Percentiles rank a stretch among this genome's conserved stretches.
phyloP scores from a whole-genome alignment of 2,888 invertebrate species.

The Microdon myrmicae region DNA sequence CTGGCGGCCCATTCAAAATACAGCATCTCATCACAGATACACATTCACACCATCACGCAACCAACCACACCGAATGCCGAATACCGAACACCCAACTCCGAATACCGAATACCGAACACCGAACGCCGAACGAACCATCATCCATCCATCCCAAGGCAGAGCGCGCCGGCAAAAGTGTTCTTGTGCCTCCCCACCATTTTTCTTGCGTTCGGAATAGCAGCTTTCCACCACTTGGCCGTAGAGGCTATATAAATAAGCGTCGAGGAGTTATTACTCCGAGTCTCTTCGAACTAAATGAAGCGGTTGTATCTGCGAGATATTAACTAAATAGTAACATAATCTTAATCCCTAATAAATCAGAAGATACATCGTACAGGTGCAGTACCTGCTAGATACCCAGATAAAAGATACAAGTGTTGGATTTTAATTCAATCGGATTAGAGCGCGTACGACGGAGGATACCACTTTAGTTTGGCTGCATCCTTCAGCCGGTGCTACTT shows the following conservation, averaged over 20 bases:
- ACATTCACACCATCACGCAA: conserved; percentile 16
- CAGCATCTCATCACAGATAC: conserved; percentile 11
- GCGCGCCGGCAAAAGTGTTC: conserved; percentile 43
- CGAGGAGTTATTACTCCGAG: conserved; percentile 67
- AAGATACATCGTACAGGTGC: too few species aligned
- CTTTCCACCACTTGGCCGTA: conserved; percentile 63
- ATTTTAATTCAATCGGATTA: too few species aligned
- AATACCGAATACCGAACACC: conserved; percentile 6
- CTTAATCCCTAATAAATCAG: too few species aligned
- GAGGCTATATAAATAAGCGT: conserved; percentile 69
- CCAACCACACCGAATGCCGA: conserved; percentile 26
- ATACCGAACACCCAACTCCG: conserved; percentile 14
- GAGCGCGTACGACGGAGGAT: too few species aligned
- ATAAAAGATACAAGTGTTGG: too few species aligned
- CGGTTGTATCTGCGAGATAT: conserved; percentile 66
- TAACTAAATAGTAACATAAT: too few species aligned
- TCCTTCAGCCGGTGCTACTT: too few species aligned
- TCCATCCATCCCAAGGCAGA: conserved; percentile 25
- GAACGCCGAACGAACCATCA: conserved; percentile 37
- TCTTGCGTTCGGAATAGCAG: conserved; percentile 53
- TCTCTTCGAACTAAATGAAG: conserved; percentile 68
- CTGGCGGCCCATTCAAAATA: conserved; percentile 10
- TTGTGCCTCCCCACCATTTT: conserved; percentile 53
- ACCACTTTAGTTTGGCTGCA: too few species aligned
- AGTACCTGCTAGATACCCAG: too few species aligned